Evolutionary conservation across 2,888 invertebrate species (phyloP).

Genomic region (Electrophaes corylata): DNA sequence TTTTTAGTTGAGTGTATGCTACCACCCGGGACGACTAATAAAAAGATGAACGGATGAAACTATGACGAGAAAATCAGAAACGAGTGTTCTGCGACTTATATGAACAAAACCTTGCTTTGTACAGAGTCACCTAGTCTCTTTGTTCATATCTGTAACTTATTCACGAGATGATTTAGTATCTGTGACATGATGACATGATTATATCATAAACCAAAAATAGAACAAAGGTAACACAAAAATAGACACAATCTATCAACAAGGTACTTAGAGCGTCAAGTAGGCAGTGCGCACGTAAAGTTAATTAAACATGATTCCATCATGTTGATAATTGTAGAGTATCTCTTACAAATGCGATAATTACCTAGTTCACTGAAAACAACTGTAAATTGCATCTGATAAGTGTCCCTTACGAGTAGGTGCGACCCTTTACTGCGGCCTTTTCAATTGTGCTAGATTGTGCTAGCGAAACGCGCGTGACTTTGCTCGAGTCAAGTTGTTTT

Average conservation of each 20-base stretch:
- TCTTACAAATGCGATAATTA: constrained; percentile 27
- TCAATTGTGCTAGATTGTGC: constrained; percentile 18
- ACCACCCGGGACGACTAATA: too few species aligned
- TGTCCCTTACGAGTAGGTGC: constrained; percentile 6
- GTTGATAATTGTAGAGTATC: constrained; percentile 16
- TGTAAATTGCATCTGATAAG: constrained; percentile 17
- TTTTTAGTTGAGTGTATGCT: too few species aligned
- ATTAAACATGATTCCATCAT: constrained; percentile 25
- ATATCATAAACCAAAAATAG: constrained; percentile 5
- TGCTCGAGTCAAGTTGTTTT: too few species aligned
- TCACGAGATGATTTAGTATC: neutral
- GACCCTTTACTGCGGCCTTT: constrained; percentile 17
- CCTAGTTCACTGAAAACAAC: constrained; percentile 14
- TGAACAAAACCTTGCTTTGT: too few species aligned
- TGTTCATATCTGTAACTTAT: neutral
- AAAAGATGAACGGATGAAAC: too few species aligned
- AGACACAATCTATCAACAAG: constrained; percentile 21
- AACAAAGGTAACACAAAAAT: constrained; percentile 30
- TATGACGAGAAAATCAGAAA: too few species aligned
- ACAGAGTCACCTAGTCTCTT: too few species aligned
- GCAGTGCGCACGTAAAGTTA: constrained; percentile 13
- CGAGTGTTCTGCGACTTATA: too few species aligned
- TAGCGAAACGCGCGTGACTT: too few species aligned
- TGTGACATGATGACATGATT: neutral
- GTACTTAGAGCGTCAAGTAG: constrained; percentile 18